Evolutionary conservation across 2,888 invertebrate genomes (phyloP), one percentile per base, ranked within the genome.

Genomic region (Melolontha melolontha): DNA sequence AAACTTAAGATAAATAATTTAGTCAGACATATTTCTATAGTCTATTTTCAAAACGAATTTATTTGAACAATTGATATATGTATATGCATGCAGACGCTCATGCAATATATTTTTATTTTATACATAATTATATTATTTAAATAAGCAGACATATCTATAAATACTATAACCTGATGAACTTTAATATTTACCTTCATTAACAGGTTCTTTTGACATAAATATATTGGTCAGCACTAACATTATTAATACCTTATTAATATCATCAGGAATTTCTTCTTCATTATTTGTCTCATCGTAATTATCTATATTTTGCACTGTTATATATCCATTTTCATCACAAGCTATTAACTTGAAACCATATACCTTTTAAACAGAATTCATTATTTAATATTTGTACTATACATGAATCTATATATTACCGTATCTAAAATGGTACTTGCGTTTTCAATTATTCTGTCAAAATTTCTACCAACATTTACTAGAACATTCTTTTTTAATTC

Each of bases 401-500:
- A 14, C 14, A 47, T 16, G n/a, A 16, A 1, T 47, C 1, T 5
- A 5, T 14, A 14, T 17, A 42, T 44, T 47, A 59, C 59, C 22
- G 7, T 29, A 47, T 59, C 59, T 12, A 59, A 10, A 6, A 47
- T 59, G 10, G 14, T 16, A 14, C 44, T 16, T 11, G 47, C 47
- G 27, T 47, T 12, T 29, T 59, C 14, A 5, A 59, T 16, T 8
- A 59, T 29, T 8, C 0, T 11, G 27, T 59, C 59, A 34, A 59
- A 29, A 29, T n/a, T 44, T 12, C 22, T 44, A 7, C 59, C 59
- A 44, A 14, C 47, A 29, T 44, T 47, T 29, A 12, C 2, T 16
- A 59, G 44, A 59, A 34, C 59, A 11, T 47, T 59, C 16, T 57
- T 57, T 27, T 59, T 59, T 14, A 59, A 14, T 59, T 59, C 59